A percentile compares a stretch with the other conserved stretches of the same genome.
These are phyloP conservation scores for Melanotaenia pygmaea DNA, from an alignment of 2,797 vertebrate genomes.

Conservation along the genomic window DNA sequence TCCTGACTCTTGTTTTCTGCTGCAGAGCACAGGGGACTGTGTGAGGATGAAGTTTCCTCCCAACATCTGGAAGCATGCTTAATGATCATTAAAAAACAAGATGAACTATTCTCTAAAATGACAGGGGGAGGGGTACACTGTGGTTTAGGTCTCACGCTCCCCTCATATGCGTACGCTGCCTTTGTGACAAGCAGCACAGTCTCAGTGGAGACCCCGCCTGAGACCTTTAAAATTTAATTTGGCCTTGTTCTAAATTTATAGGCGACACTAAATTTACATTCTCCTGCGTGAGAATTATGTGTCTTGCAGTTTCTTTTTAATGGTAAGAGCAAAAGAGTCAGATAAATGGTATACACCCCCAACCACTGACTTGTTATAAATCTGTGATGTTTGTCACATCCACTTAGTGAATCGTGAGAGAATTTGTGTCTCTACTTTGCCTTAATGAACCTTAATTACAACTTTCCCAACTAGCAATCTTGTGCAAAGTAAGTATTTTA, in stretches of 20 bases:
- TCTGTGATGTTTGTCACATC: conserved; percentile 45
- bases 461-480: conserved; percentile 20
- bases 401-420: conserved; percentile 36
- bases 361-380: conserved; percentile 38
- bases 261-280: conserved; percentile 66
- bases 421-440: conserved; percentile 43
- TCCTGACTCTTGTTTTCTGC: conserved; percentile 58
- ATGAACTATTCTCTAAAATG: conserved; percentile 69
- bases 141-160: conserved; percentile 65
- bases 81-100: conserved; percentile 79
- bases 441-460: conserved; percentile 47
- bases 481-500: conserved; percentile 23
- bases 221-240: conserved; percentile 73
- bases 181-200: conserved; percentile 55
- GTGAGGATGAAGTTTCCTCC: conserved; percentile 67
- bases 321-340: conserved; percentile 25
- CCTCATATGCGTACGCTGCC: conserved; percentile 43
- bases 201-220: conserved; percentile 58
- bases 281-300: conserved; percentile 64
- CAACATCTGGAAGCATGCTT: conserved; percentile 81
- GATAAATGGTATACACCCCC: conserved; percentile 18
- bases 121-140: conserved; percentile 55
- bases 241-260: conserved; percentile 75
- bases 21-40: conserved; percentile 57
- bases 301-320: conserved; percentile 39